These are phyloP conservation scores for Desmophyllum pertusum DNA, from an alignment of 92 coral and sea anemone genomes.

Conservation along the genomic window DNA sequence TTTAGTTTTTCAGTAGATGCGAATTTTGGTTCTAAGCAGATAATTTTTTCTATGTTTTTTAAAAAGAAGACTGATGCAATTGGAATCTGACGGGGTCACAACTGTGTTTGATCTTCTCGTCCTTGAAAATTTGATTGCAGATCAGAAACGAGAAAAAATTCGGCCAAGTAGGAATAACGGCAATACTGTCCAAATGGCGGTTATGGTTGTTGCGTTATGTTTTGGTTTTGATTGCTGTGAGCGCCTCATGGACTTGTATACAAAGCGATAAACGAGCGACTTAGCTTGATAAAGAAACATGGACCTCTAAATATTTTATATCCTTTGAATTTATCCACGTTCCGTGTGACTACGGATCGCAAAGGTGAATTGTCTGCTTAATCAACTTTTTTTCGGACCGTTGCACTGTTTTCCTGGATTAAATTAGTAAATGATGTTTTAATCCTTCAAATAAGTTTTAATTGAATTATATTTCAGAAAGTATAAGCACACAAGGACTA, in stretches of 20 bases:
- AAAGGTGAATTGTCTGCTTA: background rate
- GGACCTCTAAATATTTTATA: slow-evolving; percentile 65
- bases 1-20: slow-evolving; percentile 24
- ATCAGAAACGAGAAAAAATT: background rate
- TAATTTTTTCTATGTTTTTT: background rate
- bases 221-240: slow-evolving; percentile 25
- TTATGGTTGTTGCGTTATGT: slow-evolving; percentile 1
- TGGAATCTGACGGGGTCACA: background rate
- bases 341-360: slow-evolving; percentile 6
- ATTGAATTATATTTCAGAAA: background rate
- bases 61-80: background rate
- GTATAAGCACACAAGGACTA: background rate
- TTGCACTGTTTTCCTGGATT: too few relatives aligned
- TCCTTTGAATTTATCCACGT: slow-evolving; percentile 62
- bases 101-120: background rate
- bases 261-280: slow-evolving; percentile 38
- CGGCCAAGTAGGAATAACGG: background rate
- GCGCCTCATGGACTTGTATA: slow-evolving; percentile 13
- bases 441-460: background rate
- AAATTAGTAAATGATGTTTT: background rate
- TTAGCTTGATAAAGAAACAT: slow-evolving; percentile 29
- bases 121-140: background rate
- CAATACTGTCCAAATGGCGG: background rate
- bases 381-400: background rate
- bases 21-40: background rate